These are phyloP conservation scores for Eupristina koningsbergeri DNA, from an alignment of 1,140 invertebrate species.

Conservation along the genomic window DNA sequence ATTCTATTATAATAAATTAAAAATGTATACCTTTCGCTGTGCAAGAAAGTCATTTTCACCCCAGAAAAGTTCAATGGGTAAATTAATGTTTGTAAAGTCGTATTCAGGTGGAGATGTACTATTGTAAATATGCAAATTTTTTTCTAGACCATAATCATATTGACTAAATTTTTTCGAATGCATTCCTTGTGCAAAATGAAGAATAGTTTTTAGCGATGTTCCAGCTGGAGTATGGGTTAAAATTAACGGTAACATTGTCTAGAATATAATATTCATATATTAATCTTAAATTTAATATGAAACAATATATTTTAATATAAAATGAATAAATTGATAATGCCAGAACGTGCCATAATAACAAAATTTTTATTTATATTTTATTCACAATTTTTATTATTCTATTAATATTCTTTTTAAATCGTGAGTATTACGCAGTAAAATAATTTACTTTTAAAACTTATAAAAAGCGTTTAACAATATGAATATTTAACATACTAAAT, in stretches of 20 bases:
- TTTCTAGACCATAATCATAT: constrained; percentile 79
- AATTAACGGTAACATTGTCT: constrained; percentile 79
- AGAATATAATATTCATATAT: constrained; percentile 49
- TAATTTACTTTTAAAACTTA: too few relatives aligned
- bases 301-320: background rate
- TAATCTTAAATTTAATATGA: background rate
- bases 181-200: constrained; percentile 81
- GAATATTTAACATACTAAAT: too few relatives aligned
- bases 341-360: too few relatives aligned
- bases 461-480: too few relatives aligned
- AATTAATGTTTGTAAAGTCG: constrained; percentile 76
- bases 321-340: too few relatives aligned
- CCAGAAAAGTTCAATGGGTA: constrained; percentile 81
- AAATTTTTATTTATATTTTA: too few relatives aligned
- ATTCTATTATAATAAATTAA: background rate
- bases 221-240: constrained; percentile 85
- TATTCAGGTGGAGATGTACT: constrained; percentile 78
- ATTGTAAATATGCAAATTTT: constrained; percentile 76
- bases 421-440: too few relatives aligned
- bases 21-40: constrained; percentile 66
- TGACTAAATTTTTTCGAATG: constrained; percentile 76
- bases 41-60: constrained; percentile 83
- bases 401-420: too few relatives aligned
- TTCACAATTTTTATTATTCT: too few relatives aligned
- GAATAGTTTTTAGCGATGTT: constrained; percentile 83